These are phyloP conservation scores for Bombus vancouverensis DNA, from an alignment of 1,140 invertebrate genomes.

Conservation along the genomic window DNA sequence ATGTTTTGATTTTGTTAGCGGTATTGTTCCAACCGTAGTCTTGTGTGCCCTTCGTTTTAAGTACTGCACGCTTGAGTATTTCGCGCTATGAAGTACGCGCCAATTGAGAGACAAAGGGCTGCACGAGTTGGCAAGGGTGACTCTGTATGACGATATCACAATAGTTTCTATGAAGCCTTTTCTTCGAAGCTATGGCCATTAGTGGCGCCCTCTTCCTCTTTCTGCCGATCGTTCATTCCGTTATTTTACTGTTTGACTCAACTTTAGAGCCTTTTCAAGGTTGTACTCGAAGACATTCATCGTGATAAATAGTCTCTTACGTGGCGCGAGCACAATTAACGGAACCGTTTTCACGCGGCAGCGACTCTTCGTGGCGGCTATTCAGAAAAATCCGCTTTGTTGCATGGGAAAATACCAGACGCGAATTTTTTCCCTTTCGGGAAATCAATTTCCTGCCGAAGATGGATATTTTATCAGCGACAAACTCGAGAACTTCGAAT, in stretches of 20 bases:
- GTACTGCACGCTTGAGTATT: conserved; percentile 53
- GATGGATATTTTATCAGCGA: too few species aligned
- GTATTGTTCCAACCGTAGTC: conserved; percentile 44
- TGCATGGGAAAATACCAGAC: neutral
- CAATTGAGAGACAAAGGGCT: conserved; percentile 68
- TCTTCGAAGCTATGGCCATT: conserved; percentile 64
- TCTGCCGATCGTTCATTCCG: conserved; percentile 53
- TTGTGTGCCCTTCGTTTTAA: conserved; percentile 49
- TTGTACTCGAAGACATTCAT: conserved; percentile 51
- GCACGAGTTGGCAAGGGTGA: conserved; percentile 69
- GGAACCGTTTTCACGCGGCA: conserved; percentile 32
- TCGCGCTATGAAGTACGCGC: conserved; percentile 60
- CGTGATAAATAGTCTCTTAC: conserved; percentile 58
- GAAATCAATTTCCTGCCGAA: neutral
- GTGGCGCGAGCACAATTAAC: conserved; percentile 48
- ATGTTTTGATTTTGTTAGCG: conserved; percentile 65
- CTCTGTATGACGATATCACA: conserved; percentile 68
- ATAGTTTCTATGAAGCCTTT: conserved; percentile 68
- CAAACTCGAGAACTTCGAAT: neutral
- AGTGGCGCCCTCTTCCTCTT: conserved; percentile 41
- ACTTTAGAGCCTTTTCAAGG: conserved; percentile 59
- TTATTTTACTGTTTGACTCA: conserved; percentile 59
- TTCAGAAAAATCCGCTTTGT: neutral
- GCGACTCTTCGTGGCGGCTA: neutral
- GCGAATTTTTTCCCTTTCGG: neutral